A percentile compares a stretch with the other conserved stretches of the same genome.
Conservation (phyloP, 2,888 invertebrate species). For the Ectemnius lituratus region DNA sequence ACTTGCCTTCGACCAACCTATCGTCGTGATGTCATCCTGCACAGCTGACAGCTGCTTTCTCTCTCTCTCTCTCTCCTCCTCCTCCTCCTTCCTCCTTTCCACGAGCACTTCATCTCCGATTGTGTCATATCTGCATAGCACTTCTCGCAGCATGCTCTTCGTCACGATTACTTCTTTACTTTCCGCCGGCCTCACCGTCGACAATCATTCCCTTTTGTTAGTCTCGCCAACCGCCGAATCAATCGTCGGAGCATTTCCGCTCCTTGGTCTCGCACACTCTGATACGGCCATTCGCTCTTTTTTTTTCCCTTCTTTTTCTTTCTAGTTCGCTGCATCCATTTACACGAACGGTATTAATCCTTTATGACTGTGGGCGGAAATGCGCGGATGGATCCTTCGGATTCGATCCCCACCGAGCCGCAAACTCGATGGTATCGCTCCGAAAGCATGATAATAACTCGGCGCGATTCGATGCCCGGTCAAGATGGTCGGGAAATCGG, state of each 20-base stretch:
- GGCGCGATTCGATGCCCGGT: no score
- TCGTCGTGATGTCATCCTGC: conserved; percentile 49
- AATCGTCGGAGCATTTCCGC: conserved; percentile 11
- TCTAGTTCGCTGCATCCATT: not conserved
- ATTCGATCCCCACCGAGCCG: no score
- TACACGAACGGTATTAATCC: no score
- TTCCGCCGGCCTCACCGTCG: not conserved
- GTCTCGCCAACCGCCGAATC: conserved; percentile 29
- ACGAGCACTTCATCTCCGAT: not conserved
- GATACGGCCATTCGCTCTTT: not conserved
- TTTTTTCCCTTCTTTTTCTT: not conserved
- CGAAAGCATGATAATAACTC: no score
- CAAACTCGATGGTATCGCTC: no score
- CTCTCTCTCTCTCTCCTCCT: conserved; percentile 12
- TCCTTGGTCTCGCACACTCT: not conserved
- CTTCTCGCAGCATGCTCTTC: conserved; percentile 7
- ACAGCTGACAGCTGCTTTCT: conserved; percentile 52
- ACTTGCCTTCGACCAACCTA: conserved; percentile 23
- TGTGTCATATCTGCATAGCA: conserved; percentile 13
- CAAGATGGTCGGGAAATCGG: no score
- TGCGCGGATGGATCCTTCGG: no score
- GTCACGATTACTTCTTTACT: conserved; percentile 11
- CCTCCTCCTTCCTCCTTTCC: not conserved
- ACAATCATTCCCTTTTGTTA: conserved; percentile 42
- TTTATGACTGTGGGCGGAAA: no score